phyloP scores from a whole-genome alignment of 2,888 invertebrate genomes.

The Leptinotarsa tumamoca region DNA sequence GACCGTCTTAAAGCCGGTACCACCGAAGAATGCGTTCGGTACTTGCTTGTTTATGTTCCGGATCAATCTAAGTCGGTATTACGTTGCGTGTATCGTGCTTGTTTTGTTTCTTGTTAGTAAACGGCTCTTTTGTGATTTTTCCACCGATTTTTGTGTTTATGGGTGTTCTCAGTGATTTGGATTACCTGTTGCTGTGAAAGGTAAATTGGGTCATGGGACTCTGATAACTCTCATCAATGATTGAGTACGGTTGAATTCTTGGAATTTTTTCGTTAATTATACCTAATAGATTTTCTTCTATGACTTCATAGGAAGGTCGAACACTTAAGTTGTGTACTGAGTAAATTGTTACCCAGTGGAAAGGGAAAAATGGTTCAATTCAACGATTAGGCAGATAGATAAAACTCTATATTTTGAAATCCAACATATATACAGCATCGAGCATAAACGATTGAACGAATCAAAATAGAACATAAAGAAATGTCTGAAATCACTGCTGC shows the following conservation, averaged over 20 bases:
- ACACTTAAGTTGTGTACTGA: too few species aligned
- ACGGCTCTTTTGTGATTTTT: slow-evolving; percentile 1
- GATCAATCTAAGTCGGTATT: slow-evolving; percentile 31
- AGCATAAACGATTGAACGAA: too few species aligned
- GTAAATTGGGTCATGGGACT: slow-evolving; percentile 2
- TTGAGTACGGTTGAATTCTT: neutral
- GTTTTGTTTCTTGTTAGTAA: slow-evolving; percentile 4
- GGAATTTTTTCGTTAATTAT: neutral
- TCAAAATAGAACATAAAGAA: too few species aligned
- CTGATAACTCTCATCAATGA: neutral
- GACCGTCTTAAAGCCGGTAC: slow-evolving; percentile 24
- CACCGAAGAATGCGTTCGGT: slow-evolving; percentile 35
- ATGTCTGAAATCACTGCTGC: too few species aligned
- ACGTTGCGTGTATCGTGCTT: slow-evolving; percentile 9
- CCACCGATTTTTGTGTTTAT: neutral
- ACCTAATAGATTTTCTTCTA: neutral
- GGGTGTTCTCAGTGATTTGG: slow-evolving; percentile 5
- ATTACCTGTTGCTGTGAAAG: slow-evolving; percentile 6
- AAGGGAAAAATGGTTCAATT: too few species aligned
- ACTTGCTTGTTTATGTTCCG: slow-evolving; percentile 38
- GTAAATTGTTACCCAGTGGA: too few species aligned
- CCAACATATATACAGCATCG: too few species aligned
- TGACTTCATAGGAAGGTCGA: too few species aligned
- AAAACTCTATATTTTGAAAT: too few species aligned
- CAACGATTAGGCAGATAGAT: too few species aligned